phyloP scores from a whole-genome alignment of 1,140 invertebrate species.

The Microvelia longipes region DNA sequence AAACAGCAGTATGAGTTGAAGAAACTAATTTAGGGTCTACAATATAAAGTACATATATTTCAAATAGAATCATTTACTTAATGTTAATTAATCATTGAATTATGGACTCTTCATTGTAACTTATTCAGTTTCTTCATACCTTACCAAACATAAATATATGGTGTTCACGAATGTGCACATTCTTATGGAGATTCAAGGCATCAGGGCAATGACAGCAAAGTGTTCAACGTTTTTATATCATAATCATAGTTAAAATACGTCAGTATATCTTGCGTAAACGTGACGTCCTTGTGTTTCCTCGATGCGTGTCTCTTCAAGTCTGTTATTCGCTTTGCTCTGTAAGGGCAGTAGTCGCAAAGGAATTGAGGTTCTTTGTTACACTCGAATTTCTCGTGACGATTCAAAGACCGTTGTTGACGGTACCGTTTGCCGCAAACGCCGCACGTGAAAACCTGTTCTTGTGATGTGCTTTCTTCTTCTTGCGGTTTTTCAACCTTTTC shows the following conservation, averaged over 20 bases:
- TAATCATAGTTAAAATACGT: background rate
- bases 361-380: conserved; percentile 22
- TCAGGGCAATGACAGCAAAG: background rate
- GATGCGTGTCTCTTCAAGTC: conserved; percentile 3
- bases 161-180: too few species aligned
- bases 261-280: conserved; percentile 26
- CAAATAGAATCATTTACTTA: too few species aligned
- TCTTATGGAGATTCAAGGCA: too few species aligned
- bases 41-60: too few species aligned
- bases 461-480: background rate
- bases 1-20: too few species aligned
- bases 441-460: background rate
- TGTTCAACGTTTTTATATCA: background rate
- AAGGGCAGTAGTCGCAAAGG: conserved; percentile 12
- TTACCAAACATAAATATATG: too few species aligned
- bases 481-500: too few species aligned
- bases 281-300: conserved; percentile 39
- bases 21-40: too few species aligned
- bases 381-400: conserved; percentile 33
- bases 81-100: too few species aligned
- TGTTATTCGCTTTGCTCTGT: conserved; percentile 4
- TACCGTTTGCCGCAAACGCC: background rate
- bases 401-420: background rate
- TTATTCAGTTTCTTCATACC: too few species aligned
- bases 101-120: too few species aligned